A percentile compares a stretch with the other conserved stretches of the same genome.
These are phyloP conservation scores for Ophiothrix spiculata DNA, from an alignment of 35 echinoderm and acorn worm genomes.

Conservation along the genomic window DNA sequence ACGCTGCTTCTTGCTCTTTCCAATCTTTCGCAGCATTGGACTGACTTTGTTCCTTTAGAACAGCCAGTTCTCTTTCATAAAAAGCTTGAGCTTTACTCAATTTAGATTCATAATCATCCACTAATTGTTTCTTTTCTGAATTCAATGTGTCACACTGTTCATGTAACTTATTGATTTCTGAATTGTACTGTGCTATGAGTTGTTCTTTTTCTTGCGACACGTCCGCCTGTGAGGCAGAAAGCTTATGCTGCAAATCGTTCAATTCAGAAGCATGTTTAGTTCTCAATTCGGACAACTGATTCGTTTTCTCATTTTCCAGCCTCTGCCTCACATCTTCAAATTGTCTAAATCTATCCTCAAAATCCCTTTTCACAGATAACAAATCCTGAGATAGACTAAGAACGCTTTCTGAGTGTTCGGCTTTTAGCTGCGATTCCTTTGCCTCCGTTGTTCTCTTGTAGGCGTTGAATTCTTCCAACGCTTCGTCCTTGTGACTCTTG, in stretches of 20 bases:
- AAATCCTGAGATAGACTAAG: constrained; percentile 85
- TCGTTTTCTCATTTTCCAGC: constrained; percentile 55
- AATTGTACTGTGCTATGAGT: constrained; percentile 34
- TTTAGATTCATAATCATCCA: constrained; percentile 90
- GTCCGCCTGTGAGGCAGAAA: constrained; percentile 36
- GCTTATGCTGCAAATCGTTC: constrained; percentile 44
- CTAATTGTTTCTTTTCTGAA: constrained; percentile 52
- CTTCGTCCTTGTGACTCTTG: constrained; percentile 56
- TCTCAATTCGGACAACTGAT: constrained; percentile 41
- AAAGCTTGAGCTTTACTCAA: constrained; percentile 85
- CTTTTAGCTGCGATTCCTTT: constrained; percentile 57
- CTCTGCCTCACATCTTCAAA: constrained; percentile 68
- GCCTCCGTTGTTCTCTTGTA: constrained; percentile 63
- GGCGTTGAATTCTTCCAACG: constrained; percentile 57
- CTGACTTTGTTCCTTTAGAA: constrained; percentile 52
- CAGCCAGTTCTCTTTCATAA: constrained; percentile 80
- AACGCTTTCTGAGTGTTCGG: constrained; percentile 84
- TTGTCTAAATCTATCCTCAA: constrained; percentile 73
- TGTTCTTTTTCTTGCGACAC: constrained; percentile 59
- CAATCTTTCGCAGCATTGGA: constrained; percentile 54
- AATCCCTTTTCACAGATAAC: constrained; percentile 74
- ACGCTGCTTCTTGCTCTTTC: constrained; percentile 64
- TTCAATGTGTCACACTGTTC: constrained; percentile 49
- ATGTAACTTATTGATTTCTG: constrained; percentile 72
- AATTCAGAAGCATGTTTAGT: constrained; percentile 54